Evolutionary conservation across 2,888 invertebrate genomes (phyloP).

Genomic region (Diaphora mendica): DNA sequence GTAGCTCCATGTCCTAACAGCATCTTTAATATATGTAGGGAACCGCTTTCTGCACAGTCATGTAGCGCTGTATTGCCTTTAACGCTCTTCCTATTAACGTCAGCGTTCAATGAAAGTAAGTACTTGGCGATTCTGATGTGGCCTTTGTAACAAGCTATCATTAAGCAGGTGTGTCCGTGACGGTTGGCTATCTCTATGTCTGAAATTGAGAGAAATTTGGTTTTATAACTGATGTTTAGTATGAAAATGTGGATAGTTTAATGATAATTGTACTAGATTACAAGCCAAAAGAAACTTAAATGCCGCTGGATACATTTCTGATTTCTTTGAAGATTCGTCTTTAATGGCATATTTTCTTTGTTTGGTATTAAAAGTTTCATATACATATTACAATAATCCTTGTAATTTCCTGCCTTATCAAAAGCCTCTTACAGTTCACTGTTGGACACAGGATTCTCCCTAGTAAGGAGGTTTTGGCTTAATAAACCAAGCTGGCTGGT

Average conservation of each 20-base stretch:
- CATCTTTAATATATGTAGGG: constrained; percentile 95
- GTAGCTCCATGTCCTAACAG: constrained; percentile 94
- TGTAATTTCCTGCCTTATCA: background rate
- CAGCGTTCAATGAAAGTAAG: constrained; percentile 93
- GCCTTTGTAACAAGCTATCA: constrained; percentile 99
- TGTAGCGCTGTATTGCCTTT: constrained; percentile 98
- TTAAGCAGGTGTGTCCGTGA: constrained; percentile 98
- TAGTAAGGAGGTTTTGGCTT: no score
- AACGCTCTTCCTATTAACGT: constrained; percentile 96
- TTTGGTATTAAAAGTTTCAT: background rate
- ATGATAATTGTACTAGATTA: background rate
- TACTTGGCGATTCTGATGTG: constrained; percentile 96
- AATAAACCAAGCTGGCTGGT: no score
- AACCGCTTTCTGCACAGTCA: constrained; percentile 98
- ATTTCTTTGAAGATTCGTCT: background rate
- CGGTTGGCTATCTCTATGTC: constrained; percentile 98
- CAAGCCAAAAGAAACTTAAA: background rate
- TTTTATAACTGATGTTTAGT: constrained; percentile 6
- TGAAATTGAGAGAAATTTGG: constrained; percentile 63
- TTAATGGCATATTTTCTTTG: background rate
- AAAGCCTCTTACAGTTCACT: no score
- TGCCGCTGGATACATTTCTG: background rate
- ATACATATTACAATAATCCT: background rate
- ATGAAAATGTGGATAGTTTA: background rate
- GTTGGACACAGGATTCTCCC: no score